These are phyloP conservation scores for Eucriotettix oculatus DNA, from an alignment of 2,888 invertebrate species.

Conservation along the genomic window DNA sequence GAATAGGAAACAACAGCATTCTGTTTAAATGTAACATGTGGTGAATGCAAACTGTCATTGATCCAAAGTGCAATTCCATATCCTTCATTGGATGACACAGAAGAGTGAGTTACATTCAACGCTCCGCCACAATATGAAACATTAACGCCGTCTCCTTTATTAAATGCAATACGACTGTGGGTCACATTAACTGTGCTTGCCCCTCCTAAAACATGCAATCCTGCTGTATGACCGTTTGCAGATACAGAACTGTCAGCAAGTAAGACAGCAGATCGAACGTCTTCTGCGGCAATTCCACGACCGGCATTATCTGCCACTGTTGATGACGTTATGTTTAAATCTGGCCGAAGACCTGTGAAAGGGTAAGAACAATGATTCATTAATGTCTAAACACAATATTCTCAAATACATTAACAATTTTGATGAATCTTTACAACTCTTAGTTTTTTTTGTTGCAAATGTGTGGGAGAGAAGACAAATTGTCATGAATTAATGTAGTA, in stretches of 20 bases:
- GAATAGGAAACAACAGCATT: constrained; percentile 77
- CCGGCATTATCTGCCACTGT: constrained; percentile 80
- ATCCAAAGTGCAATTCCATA: constrained; percentile 82
- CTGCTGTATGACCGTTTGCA: constrained; percentile 78
- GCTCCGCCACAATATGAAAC: constrained; percentile 90
- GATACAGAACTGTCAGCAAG: constrained; percentile 45
- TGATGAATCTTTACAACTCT: too few relatives aligned
- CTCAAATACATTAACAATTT: too few relatives aligned
- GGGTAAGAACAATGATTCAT: too few relatives aligned
- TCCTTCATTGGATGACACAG: constrained; percentile 72
- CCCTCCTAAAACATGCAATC: constrained; percentile 75
- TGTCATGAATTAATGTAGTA: not conserved
- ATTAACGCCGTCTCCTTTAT: constrained; percentile 88
- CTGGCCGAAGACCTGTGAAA: constrained; percentile 36
- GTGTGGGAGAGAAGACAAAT: too few relatives aligned
- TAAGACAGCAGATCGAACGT: constrained; percentile 26
- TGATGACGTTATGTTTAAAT: constrained; percentile 73
- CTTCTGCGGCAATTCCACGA: constrained; percentile 86
- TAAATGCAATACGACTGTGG: constrained; percentile 73
- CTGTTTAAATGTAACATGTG: constrained; percentile 66
- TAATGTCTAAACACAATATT: too few relatives aligned
- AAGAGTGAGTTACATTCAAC: constrained; percentile 75
- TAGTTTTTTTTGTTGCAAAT: too few relatives aligned
- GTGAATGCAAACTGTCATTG: constrained; percentile 64
- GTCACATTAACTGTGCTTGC: constrained; percentile 91